These are phyloP conservation scores for Crocuta crocuta DNA, from an alignment of 2,113 vertebrate species.

Conservation along the genomic window DNA sequence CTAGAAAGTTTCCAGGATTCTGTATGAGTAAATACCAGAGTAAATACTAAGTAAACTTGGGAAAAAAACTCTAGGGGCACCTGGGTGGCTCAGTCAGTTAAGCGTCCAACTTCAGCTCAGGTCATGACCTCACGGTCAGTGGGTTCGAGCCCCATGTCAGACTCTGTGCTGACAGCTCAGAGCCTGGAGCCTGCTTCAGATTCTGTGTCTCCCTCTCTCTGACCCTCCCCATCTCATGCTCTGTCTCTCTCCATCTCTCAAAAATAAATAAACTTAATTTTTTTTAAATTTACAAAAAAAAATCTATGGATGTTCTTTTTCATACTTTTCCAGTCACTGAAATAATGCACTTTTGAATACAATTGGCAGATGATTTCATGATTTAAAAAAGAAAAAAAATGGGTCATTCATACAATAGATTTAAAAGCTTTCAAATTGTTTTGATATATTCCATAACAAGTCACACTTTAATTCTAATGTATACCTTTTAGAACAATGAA, in stretches of 20 bases:
- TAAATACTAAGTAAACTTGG: neutral
- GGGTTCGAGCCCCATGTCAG: too few species aligned
- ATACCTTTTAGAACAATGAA: constrained; percentile 83
- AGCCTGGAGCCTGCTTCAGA: too few species aligned
- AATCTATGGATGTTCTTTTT: neutral
- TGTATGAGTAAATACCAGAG: neutral
- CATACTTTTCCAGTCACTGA: constrained; percentile 38
- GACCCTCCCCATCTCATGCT: too few species aligned
- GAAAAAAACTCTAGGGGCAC: neutral
- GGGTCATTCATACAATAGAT: constrained; percentile 76
- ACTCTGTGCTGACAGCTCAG: too few species aligned
- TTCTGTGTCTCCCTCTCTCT: too few species aligned
- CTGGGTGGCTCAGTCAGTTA: too few species aligned
- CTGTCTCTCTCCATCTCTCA: too few species aligned
- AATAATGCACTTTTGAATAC: constrained; percentile 64
- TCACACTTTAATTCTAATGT: constrained; percentile 83
- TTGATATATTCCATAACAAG: constrained; percentile 77
- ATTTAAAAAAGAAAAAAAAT: constrained; percentile 77
- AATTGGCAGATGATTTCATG: constrained; percentile 67
- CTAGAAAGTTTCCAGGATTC: neutral
- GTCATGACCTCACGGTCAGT: too few species aligned
- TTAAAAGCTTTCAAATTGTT: constrained; percentile 81
- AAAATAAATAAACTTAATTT: too few species aligned
- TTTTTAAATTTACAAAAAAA: too few species aligned
- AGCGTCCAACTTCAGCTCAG: too few species aligned